These are phyloP conservation scores for Epinephelus lanceolatus DNA, from an alignment of 2,113 vertebrate species.

Conservation along the genomic window DNA sequence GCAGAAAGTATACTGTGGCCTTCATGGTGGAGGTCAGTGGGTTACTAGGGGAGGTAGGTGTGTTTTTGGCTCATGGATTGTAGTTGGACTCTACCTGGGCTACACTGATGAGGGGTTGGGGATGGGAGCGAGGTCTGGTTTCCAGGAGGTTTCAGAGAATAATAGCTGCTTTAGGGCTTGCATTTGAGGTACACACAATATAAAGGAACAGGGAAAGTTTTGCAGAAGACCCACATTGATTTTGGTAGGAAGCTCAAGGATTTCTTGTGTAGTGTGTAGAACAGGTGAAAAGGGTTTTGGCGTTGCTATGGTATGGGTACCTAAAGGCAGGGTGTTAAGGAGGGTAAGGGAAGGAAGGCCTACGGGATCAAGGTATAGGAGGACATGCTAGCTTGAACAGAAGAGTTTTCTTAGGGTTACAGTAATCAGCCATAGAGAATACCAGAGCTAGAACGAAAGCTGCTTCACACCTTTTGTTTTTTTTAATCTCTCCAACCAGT, in stretches of 20 bases:
- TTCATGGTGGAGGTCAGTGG: conserved; percentile 61
- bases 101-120: background rate
- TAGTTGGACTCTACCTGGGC: conserved; percentile 23
- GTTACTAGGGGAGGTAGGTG: conserved; percentile 72
- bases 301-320: background rate
- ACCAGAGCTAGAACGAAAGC: conserved; percentile 60
- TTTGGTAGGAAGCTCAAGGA: conserved; percentile 71
- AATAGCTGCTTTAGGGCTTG: conserved; percentile 59
- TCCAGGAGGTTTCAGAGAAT: conserved; percentile 52
- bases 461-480: conserved; percentile 53
- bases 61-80: conserved; percentile 56
- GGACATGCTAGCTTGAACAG: conserved; percentile 41
- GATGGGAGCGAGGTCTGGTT: conserved; percentile 31
- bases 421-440: conserved; percentile 50
- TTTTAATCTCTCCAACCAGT: conserved; percentile 58
- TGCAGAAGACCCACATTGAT: conserved; percentile 41
- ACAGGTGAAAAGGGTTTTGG: background rate
- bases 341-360: conserved; percentile 10
- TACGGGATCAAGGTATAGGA: conserved; percentile 13
- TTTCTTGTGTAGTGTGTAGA: conserved; percentile 36
- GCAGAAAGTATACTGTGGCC: conserved; percentile 58
- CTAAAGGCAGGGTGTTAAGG: conserved; percentile 17
- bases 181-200: conserved; percentile 66
- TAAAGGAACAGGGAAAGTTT: conserved; percentile 26
- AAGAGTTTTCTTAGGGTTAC: conserved; percentile 35